Evolutionary conservation across 2,113 vertebrate genomes (phyloP), one percentile per base, ranked within the genome.

Genomic region (Hippopotamus amphibius): DNA sequence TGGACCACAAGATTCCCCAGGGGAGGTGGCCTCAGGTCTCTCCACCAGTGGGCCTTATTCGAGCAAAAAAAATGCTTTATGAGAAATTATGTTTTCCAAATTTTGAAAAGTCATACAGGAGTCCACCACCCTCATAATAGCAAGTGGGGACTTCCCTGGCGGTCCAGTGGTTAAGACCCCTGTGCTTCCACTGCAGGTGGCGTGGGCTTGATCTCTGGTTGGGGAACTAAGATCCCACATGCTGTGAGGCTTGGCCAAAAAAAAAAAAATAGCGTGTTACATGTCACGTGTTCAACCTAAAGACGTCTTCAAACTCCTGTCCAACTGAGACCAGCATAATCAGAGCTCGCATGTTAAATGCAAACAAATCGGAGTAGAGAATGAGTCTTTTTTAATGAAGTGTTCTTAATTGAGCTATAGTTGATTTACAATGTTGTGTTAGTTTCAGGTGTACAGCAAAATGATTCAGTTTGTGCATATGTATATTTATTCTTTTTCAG

Each of bases 351-450:
- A n/a, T 24, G 6, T 7, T 41, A 48, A 68, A 80, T 61, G 26
- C 12, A 12, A 8, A 48, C 6, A 93, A 17, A 21, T 87, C 50
- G 87, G 46, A 63, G 46, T 11, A 65, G 37, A 84, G 9, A 63
- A 28, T 43, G 43, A 28, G 3, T 30, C 10, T 86, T 80, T 46
- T 68, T 24, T 0, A 37, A 37, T n/a, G 12, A 57, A 24, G 24
- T 37, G 2, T 37, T 37, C 26, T 61, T 61, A 11, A 37, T 57
- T 24, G 55, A 53, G 0, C 0, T 24, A 4, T 37, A 55, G 19
- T n/a, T 24, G 50, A 8, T 37, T 24, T 15, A 37, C 50, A 57
- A 24, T 37, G 50, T 37, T 55, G 50, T 24, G 33, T 57, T 37
- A 55, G 21, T 55, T 55, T 55, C 19, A 4, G 33, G 50, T 80